phyloP scores from a whole-genome alignment of 30 jellyfish, hydroid and myxozoan genomes.

The Catostylus mosaicus region DNA sequence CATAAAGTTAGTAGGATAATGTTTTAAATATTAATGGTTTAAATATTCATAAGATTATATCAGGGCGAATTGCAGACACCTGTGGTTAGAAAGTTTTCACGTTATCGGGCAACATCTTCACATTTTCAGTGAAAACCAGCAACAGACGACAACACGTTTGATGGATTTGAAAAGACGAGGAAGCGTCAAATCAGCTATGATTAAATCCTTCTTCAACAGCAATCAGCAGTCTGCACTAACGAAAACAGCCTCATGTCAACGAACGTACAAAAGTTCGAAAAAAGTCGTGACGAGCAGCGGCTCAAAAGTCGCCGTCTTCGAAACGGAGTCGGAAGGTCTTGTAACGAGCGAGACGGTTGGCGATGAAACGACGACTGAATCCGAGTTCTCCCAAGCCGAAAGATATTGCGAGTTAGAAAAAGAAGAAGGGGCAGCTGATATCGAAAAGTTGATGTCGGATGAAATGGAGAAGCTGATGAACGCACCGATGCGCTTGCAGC shows the following conservation, averaged over 20 bases:
- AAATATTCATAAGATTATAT: neutral
- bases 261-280: slow-evolving; percentile 61
- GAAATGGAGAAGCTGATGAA: slow-evolving; percentile 41
- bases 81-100: neutral
- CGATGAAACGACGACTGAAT: slow-evolving; percentile 63
- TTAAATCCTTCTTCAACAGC: slow-evolving; percentile 42
- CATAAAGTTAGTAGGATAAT: too few relatives aligned
- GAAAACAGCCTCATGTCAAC: slow-evolving; percentile 28
- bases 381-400: slow-evolving; percentile 56
- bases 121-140: neutral
- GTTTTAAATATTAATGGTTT: too few relatives aligned
- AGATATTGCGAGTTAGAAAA: slow-evolving; percentile 57
- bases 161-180: slow-evolving; percentile 61
- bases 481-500: slow-evolving; percentile 20
- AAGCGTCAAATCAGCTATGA: slow-evolving; percentile 62
- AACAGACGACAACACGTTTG: neutral
- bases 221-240: slow-evolving; percentile 17
- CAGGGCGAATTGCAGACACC: neutral
- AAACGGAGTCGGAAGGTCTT: slow-evolving; percentile 47
- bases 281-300: slow-evolving; percentile 68
- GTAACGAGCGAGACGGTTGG: slow-evolving; percentile 70
- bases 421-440: slow-evolving; percentile 44
- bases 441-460: slow-evolving; percentile 25
- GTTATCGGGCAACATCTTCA: neutral
- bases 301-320: slow-evolving; percentile 65